These are phyloP conservation scores for Dinoponera quadriceps DNA, from an alignment of 1,140 invertebrate species.

Conservation along the genomic window DNA sequence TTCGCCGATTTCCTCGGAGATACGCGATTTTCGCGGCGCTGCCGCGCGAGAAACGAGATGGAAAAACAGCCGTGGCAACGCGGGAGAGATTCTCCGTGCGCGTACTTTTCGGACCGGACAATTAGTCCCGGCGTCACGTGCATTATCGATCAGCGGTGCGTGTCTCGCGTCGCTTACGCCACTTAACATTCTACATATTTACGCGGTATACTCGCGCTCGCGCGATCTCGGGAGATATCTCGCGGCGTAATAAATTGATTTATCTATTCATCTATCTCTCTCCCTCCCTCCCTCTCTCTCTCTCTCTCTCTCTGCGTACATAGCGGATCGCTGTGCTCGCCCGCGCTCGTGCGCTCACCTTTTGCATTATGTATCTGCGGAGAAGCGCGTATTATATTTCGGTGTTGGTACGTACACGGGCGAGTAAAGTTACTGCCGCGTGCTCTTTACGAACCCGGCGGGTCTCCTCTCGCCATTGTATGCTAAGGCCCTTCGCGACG, in stretches of 20 bases:
- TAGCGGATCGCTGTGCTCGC: conserved; percentile 35
- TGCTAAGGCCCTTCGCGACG: conserved; percentile 62
- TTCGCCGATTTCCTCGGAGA: background rate
- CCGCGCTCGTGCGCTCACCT: conserved; percentile 44
- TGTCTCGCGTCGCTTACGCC: conserved; percentile 32
- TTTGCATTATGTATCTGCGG: conserved; percentile 59
- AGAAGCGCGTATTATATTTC: conserved; percentile 54
- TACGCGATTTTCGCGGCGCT: conserved; percentile 8
- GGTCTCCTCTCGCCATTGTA: conserved; percentile 57
- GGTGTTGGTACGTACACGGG: conserved; percentile 37
- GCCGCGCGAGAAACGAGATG: background rate
- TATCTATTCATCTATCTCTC: conserved; percentile 59
- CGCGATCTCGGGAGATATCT: conserved; percentile 46
- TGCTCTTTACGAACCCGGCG: conserved; percentile 45
- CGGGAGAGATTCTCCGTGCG: background rate
- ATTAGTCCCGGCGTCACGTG: conserved; percentile 28
- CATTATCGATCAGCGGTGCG: conserved; percentile 43
- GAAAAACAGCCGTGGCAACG: background rate
- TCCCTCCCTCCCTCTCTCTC: too few relatives aligned
- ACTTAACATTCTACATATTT: conserved; percentile 57
- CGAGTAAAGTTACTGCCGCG: conserved; percentile 53
- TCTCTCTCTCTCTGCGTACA: conserved; percentile 34
- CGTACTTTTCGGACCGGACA: conserved; percentile 9
- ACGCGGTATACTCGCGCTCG: conserved; percentile 28
- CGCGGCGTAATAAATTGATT: conserved; percentile 58